Conservation (phyloP, 2,113 vertebrate genomes). For the Speoplatyrhinus poulsoni region DNA sequence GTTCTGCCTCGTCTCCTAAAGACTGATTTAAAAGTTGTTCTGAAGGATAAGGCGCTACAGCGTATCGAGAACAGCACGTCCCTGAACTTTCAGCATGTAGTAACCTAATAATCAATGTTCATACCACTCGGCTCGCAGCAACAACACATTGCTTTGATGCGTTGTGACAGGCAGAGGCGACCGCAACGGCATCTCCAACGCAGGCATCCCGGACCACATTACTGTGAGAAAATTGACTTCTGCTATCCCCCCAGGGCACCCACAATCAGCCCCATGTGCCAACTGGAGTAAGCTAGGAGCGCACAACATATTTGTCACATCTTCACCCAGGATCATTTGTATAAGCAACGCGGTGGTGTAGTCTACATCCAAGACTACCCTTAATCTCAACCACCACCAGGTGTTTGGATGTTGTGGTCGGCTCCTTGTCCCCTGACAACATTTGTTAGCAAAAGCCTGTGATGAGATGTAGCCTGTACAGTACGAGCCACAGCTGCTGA, state of each 20-base stretch:
- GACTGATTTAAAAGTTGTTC: no score
- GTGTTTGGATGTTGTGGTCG: no score
- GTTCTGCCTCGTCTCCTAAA: no score
- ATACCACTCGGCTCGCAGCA: not conserved
- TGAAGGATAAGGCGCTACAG: no score
- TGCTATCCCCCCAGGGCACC: constrained; percentile 19
- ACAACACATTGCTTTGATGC: constrained; percentile 12
- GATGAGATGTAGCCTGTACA: no score
- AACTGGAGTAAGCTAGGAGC: not conserved
- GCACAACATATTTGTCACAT: not conserved
- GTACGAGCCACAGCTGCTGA: no score
- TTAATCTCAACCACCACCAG: not conserved
- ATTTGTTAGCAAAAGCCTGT: no score
- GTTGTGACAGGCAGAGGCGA: constrained; percentile 13
- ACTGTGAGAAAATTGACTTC: constrained; percentile 30
- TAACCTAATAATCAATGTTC: not conserved
- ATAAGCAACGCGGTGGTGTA: not conserved
- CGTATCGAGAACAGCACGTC: not conserved
- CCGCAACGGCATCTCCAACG: constrained; percentile 7
- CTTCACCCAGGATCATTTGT: constrained; percentile 1
- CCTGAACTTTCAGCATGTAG: not conserved
- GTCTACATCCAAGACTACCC: not conserved
- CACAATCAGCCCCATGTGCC: not conserved
- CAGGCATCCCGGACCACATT: constrained; percentile 5
- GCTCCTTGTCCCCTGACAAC: no score